Conservation (phyloP, 2,888 invertebrate species). For the Brachypterus glaber region DNA sequence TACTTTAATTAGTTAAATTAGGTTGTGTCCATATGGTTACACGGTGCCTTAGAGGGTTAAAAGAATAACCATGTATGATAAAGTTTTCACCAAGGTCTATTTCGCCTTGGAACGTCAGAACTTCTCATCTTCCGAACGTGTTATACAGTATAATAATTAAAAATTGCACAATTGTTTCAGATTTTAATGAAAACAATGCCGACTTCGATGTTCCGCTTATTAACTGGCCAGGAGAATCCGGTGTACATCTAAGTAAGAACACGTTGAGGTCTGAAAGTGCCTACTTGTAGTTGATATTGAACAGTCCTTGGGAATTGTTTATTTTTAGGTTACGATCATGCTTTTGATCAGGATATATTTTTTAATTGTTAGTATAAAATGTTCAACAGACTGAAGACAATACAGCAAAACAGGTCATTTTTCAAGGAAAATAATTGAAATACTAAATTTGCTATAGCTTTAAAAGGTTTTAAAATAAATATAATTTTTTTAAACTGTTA, state of each 20-base stretch:
- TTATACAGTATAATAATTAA: background rate
- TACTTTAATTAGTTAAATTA: too few relatives aligned
- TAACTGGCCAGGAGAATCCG: conserved; percentile 99
- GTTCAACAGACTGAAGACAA: conserved; percentile 42
- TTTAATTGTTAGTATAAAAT: conserved; percentile 37
- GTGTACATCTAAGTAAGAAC: conserved; percentile 77
- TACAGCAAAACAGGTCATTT: too few relatives aligned
- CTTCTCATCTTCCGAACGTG: too few relatives aligned
- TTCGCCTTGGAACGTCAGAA: too few relatives aligned
- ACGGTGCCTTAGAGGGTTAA: too few relatives aligned
- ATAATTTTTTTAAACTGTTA: too few relatives aligned
- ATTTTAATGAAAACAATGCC: conserved; percentile 99
- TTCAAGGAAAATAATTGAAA: too few relatives aligned
- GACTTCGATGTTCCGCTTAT: conserved; percentile 97
- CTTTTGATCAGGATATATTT: conserved; percentile 41
- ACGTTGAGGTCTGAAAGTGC: conserved; percentile 50
- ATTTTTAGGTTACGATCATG: conserved; percentile 33
- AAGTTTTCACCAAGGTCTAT: too few relatives aligned
- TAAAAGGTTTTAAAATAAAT: too few relatives aligned
- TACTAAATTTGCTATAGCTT: too few relatives aligned
- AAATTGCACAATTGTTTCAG: conserved; percentile 50
- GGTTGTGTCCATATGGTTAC: too few relatives aligned
- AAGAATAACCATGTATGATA: too few relatives aligned
- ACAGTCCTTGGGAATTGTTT: conserved; percentile 37
- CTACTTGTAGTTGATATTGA: conserved; percentile 46